These are phyloP conservation scores for Arizona elegans DNA, from an alignment of 2,113 vertebrate genomes.

Conservation along the genomic window DNA sequence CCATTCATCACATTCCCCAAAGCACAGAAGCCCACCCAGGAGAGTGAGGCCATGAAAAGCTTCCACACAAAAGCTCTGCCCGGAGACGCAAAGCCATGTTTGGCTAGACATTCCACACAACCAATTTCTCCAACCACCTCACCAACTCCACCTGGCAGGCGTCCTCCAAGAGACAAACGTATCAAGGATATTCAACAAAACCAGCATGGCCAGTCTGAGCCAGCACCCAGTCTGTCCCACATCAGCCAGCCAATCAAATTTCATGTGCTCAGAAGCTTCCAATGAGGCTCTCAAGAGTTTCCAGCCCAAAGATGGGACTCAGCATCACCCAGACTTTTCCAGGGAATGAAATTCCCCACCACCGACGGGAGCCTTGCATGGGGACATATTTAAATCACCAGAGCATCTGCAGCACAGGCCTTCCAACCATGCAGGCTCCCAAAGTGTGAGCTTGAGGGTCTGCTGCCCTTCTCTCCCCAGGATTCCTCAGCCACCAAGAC, in stretches of 20 bases:
- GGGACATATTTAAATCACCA: not conserved
- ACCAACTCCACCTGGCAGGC: not conserved
- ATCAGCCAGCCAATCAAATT: not conserved
- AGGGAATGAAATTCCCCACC: not conserved
- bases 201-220: accelerated
- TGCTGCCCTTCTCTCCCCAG: not conserved
- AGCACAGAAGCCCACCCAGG: not conserved
- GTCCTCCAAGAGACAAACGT: not conserved
- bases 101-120: not conserved
- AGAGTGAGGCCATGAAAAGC: not conserved
- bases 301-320: not conserved
- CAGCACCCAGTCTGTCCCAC: not conserved
- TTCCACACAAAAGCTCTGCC: not conserved
- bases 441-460: not conserved
- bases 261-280: not conserved
- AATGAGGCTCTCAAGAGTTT: not conserved
- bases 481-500: not conserved
- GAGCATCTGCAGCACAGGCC: not conserved
- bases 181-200: not conserved
- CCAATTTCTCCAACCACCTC: not conserved
- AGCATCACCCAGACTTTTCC: not conserved
- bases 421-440: not conserved
- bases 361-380: not conserved
- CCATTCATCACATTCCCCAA: not conserved
- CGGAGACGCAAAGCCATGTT: not conserved